phyloP scores from a whole-genome alignment of 1,140 invertebrate species.

The Nasonia vitripennis region DNA sequence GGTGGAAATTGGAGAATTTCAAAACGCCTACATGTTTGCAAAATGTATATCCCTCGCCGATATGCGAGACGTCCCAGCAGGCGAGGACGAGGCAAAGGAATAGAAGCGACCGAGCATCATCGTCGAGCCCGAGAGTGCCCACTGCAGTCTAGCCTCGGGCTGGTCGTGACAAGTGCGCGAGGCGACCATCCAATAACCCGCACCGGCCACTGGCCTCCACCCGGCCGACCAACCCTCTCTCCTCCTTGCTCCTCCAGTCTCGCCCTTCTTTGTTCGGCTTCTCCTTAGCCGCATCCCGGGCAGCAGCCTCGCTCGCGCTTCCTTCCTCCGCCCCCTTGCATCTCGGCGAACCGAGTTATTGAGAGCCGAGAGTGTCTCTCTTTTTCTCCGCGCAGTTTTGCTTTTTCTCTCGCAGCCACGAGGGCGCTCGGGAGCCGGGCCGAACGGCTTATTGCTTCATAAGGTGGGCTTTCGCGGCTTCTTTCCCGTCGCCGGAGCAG shows the following conservation, averaged over 20 bases:
- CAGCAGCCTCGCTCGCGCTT: constrained; percentile 29
- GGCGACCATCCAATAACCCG: constrained; percentile 71
- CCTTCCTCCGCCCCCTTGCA: constrained; percentile 23
- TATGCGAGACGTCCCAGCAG: no score
- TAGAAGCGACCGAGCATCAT: not conserved
- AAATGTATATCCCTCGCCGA: no score
- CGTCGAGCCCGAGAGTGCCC: not conserved
- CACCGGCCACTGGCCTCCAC: constrained; percentile 64
- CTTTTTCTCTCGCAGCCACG: no score
- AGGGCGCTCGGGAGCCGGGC: not conserved
- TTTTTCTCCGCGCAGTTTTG: constrained; percentile 8
- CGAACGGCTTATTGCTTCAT: constrained; percentile 47
- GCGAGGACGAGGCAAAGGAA: not conserved
- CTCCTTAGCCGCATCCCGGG: constrained; percentile 13
- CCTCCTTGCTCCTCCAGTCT: constrained; percentile 29
- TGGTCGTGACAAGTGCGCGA: constrained; percentile 69
- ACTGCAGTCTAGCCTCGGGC: not conserved
- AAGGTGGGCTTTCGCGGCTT: not conserved
- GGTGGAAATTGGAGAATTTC: not conserved
- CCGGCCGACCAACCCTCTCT: constrained; percentile 36
- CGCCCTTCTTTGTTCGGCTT: constrained; percentile 26
- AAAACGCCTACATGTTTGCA: no score
- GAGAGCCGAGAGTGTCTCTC: constrained; percentile 46
- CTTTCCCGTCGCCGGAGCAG: not conserved
- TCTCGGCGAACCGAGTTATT: constrained; percentile 60